These are phyloP conservation scores for Astyanax mexicanus DNA, from an alignment of 2,797 vertebrate genomes.

Conservation along the genomic window DNA sequence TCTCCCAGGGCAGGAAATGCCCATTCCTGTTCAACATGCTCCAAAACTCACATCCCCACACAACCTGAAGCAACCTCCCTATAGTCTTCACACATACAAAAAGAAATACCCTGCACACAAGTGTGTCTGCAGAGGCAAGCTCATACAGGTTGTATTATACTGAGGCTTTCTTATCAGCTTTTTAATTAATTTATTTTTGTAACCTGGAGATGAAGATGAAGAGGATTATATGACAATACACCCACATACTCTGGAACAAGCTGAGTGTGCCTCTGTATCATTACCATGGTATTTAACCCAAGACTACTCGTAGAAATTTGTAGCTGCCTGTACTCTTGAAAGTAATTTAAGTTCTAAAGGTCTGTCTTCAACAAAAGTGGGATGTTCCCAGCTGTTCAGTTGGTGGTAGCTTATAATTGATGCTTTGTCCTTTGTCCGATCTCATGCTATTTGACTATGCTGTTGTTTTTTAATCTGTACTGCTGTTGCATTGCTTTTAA, in stretches of 20 bases:
- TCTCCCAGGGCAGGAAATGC: constrained; percentile 21
- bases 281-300: constrained; percentile 58
- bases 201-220: constrained; percentile 59
- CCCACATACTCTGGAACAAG: constrained; percentile 63
- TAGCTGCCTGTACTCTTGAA: constrained; percentile 40
- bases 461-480: constrained; percentile 12
- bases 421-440: constrained; percentile 19
- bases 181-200: constrained; percentile 74
- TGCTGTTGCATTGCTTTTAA: constrained; percentile 30
- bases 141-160: constrained; percentile 61
- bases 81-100: constrained; percentile 31
- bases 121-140: constrained; percentile 65
- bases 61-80: constrained; percentile 44
- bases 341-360: constrained; percentile 22
- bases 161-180: constrained; percentile 55
- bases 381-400: constrained; percentile 21
- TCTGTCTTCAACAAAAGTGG: constrained; percentile 5
- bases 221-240: constrained; percentile 58
- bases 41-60: constrained; percentile 28
- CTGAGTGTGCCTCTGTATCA: constrained; percentile 75
- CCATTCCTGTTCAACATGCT: constrained; percentile 13
- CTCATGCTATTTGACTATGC: constrained; percentile 11
- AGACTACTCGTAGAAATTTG: constrained; percentile 52
- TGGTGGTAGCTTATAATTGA: constrained; percentile 28
- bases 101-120: constrained; percentile 42